Conservation (phyloP, 2,888 invertebrate species). For the Hymenopus coronatus region DNA sequence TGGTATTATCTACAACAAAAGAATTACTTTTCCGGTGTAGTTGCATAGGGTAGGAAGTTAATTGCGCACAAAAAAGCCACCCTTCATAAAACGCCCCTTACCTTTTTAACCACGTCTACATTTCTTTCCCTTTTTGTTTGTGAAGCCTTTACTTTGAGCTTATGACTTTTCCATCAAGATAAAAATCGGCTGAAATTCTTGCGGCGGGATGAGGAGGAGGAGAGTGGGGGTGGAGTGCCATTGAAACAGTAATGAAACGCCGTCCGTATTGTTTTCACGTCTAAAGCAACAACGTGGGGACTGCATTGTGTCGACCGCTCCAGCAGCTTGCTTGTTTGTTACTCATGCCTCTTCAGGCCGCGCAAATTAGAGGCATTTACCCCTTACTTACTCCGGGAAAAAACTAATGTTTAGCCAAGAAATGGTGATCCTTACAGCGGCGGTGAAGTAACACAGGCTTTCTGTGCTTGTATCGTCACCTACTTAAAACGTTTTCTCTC, state of each 20-base stretch:
- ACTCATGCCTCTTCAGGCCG: background rate
- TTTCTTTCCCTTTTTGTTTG: background rate
- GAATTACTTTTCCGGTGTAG: background rate
- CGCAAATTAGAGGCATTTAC: constrained; percentile 2
- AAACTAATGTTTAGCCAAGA: background rate
- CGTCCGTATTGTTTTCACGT: background rate
- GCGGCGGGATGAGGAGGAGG: background rate
- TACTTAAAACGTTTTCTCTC: too few relatives aligned
- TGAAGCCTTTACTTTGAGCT: constrained; percentile 24
- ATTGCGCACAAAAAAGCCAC: background rate
- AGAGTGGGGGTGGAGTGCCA: constrained; percentile 16
- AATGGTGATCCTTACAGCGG: background rate
- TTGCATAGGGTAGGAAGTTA: background rate
- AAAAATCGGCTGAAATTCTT: constrained; percentile 19
- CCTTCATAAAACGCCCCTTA: background rate
- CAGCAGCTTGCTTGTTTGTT: background rate
- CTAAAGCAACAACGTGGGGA: background rate
- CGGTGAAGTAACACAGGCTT: background rate
- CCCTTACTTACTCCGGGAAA: background rate
- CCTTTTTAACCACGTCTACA: background rate
- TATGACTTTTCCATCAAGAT: constrained; percentile 27
- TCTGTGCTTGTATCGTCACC: background rate
- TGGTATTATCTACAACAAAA: background rate
- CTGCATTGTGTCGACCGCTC: background rate
- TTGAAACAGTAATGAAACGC: constrained; percentile 3